Conservation (phyloP, 1,140 invertebrate species). For the Microplitis demolitor region DNA sequence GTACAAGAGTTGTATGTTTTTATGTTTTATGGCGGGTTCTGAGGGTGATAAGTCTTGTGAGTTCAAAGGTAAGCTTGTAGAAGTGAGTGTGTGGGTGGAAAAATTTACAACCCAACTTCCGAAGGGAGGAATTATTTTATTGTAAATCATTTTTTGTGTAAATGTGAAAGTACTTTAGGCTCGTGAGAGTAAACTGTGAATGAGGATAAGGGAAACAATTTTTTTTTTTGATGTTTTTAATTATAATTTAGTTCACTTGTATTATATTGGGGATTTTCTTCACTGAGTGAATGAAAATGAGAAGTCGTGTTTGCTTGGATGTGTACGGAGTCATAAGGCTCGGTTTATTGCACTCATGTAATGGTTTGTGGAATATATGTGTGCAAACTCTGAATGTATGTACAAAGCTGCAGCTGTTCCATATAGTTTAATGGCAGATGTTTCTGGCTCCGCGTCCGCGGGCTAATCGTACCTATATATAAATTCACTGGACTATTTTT, state of each 20-base stretch:
- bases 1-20: no score
- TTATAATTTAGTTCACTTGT: no score
- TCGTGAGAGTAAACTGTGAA: not conserved
- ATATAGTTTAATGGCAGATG: conserved; percentile 33
- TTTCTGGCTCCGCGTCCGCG: conserved; percentile 24
- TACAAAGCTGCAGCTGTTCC: conserved; percentile 30
- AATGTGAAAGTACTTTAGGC: not conserved
- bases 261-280: no score
- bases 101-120: conserved; percentile 21
- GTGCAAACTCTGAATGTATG: conserved; percentile 15
- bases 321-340: conserved; percentile 7
- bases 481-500: not conserved
- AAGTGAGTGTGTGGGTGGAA: conserved; percentile 14
- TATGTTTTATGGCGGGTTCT: not conserved
- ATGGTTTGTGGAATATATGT: conserved; percentile 7
- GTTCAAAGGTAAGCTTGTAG: conserved; percentile 27
- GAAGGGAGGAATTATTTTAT: not conserved
- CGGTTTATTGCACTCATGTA: conserved; percentile 28
- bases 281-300: no score
- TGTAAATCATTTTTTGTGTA: not conserved
- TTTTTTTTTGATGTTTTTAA: not conserved
- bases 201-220: not conserved
- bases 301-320: no score
- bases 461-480: conserved; percentile 29
- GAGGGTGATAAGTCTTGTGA: conserved; percentile 23